Base-by-base conservation (phyloP, 2,797 vertebrate species). In the Bovichtus diacanthus region DNA sequence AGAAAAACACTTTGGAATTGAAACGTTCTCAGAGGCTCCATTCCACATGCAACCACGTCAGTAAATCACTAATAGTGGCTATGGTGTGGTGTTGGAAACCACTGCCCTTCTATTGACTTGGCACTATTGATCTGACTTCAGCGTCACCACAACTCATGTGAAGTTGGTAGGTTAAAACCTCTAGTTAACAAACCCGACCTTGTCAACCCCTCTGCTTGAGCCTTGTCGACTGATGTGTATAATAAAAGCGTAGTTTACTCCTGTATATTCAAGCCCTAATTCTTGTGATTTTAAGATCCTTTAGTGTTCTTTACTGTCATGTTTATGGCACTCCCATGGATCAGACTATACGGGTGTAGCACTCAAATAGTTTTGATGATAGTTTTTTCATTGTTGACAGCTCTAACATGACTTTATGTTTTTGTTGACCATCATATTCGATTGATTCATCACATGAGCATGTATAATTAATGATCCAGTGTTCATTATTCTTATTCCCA, bases 41-140 rank as follows among this genome's bases (percentile, higher is more conserved):
- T 70, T 65, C 58, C 78, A 76, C 86, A 84, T 86, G 82, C 84
- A 78, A 82, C 84, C 84, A 79, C 70, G 70, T 75, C 78, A 53
- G 83, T 86, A 87, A 88, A 87, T 91, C 83, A 74, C 58, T 67
- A 63, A 64, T 34, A 34, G 62, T 84, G 82, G 67, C 66, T 49
- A 15, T 38, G 43, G 41, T 38, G 36, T 12, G 49, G 59, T 76
- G 78, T 70, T 81, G 72, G 77, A 81, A 86, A 83, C 84, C 84
- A 74, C 75, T 74, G 61, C 39, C 56, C 50, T 44, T 39, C 36
- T 73, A 86, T 87, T 81, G 87, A 88, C 67, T 71, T 44, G 11
- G 36, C 61, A 4, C 61, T 49, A 91, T 87, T 73, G 88, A 91
- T 88, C 56, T 25, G 73, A 78, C 56, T 72, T 79, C 66, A 78